Evolutionary conservation across 2,888 invertebrate species (phyloP).

Genomic region (Chymomyza caudatula): DNA sequence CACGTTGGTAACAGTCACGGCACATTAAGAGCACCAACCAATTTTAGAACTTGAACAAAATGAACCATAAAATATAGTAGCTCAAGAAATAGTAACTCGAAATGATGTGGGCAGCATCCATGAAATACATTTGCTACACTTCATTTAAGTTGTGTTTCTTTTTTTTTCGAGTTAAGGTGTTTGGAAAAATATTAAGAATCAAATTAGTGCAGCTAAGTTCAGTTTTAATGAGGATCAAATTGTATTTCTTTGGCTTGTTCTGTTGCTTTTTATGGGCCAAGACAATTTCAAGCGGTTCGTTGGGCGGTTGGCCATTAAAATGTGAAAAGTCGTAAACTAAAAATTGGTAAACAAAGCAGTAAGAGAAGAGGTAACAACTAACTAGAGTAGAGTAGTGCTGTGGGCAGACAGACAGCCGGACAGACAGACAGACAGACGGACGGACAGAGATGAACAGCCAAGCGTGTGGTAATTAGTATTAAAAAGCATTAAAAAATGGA

Average conservation of each 20-base stretch:
- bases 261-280: slow-evolving; percentile 24
- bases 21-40: slow-evolving; percentile 17
- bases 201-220: slow-evolving; percentile 59
- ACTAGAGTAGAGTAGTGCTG: not conserved
- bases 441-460: slow-evolving; percentile 33
- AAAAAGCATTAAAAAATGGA: slow-evolving; percentile 57
- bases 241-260: slow-evolving; percentile 44
- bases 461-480: slow-evolving; percentile 68
- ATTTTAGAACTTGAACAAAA: slow-evolving; percentile 19
- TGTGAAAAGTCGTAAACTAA: slow-evolving; percentile 62
- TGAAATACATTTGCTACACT: slow-evolving; percentile 1
- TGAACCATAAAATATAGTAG: slow-evolving; percentile 23
- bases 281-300: not conserved
- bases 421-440: not conserved
- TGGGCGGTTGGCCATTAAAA: slow-evolving; percentile 51
- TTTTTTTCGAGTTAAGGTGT: slow-evolving; percentile 45
- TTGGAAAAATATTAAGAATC: slow-evolving; percentile 52
- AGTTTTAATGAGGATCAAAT: slow-evolving; percentile 62
- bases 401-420: slow-evolving; percentile 38
- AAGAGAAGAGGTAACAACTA: not conserved
- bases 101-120: slow-evolving; percentile 41
- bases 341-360: slow-evolving; percentile 49
- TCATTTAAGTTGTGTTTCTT: not conserved
- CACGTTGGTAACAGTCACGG: slow-evolving; percentile 36
- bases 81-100: slow-evolving; percentile 7